Evolutionary conservation across 2,797 vertebrate species (phyloP).

Genomic region (Poeciliopsis gracilis): DNA sequence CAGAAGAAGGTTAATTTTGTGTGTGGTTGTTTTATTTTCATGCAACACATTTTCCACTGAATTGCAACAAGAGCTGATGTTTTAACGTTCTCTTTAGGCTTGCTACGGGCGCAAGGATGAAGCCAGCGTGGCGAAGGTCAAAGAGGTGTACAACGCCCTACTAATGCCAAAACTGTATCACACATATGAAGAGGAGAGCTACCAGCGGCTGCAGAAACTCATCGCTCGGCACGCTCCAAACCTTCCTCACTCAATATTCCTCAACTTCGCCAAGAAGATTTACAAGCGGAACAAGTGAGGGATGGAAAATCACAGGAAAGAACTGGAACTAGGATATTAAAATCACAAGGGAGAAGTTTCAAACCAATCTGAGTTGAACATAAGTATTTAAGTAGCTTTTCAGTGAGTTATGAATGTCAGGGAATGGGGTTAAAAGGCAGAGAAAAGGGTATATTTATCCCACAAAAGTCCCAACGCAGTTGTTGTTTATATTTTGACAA

Average conservation of each 20-base stretch:
- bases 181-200: conserved; percentile 89
- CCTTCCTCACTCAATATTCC: conserved; percentile 87
- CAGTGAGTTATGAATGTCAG: conserved; percentile 22
- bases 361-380: too few species aligned
- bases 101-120: conserved; percentile 88
- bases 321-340: background rate
- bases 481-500: background rate
- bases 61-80: background rate
- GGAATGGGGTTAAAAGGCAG: background rate
- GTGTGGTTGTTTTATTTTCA: background rate
- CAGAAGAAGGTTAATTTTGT: background rate
- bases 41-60: background rate
- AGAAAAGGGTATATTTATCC: background rate
- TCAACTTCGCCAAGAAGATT: conserved; percentile 88
- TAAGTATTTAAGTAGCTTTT: background rate
- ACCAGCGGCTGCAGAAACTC: conserved; percentile 84
- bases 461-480: background rate
- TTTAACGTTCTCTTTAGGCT: conserved; percentile 73
- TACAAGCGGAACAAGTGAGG: conserved; percentile 93
- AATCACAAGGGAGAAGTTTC: background rate
- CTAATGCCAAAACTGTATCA: conserved; percentile 80
- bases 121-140: conserved; percentile 87
- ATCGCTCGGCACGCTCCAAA: conserved; percentile 76
- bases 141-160: conserved; percentile 85
- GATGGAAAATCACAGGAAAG: background rate